A percentile compares a stretch with the other conserved stretches of the same genome.
Evolutionary conservation across 2,797 vertebrate genomes (phyloP).

Genomic region (Botia almorhae): DNA sequence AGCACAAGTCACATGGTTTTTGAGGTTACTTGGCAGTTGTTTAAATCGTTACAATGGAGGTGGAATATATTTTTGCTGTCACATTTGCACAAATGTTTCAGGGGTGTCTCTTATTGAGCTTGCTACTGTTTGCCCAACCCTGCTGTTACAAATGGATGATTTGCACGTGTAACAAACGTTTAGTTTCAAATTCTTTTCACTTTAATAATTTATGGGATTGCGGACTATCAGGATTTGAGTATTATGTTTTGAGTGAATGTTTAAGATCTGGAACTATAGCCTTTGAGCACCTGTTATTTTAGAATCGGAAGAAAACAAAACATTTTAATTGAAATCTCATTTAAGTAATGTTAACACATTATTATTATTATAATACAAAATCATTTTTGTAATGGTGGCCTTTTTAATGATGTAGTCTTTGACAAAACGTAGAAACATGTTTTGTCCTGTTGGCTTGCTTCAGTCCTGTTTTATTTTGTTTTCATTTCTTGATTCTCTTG

Average conservation of each 20-base stretch:
- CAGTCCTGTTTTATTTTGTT: background rate
- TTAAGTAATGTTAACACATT: background rate
- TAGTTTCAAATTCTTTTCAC: slow-evolving; percentile 58
- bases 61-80: slow-evolving; percentile 35
- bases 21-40: slow-evolving; percentile 46
- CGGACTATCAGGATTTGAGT: slow-evolving; percentile 46
- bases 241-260: slow-evolving; percentile 70
- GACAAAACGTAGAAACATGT: background rate
- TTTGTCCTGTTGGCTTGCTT: slow-evolving; percentile 22
- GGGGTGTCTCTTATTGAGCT: slow-evolving; percentile 37
- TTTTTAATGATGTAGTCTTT: slow-evolving; percentile 10
- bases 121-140: slow-evolving; percentile 67
- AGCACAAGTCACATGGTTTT: slow-evolving; percentile 17
- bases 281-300: slow-evolving; percentile 22
- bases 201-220: slow-evolving; percentile 15
- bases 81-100: slow-evolving; percentile 50
- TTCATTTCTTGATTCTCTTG: background rate
- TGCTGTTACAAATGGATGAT: slow-evolving; percentile 25
- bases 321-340: background rate
- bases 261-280: slow-evolving; percentile 51
- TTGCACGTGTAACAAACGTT: slow-evolving; percentile 61
- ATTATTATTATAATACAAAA: background rate
- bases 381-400: slow-evolving; percentile 15
- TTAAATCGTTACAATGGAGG: slow-evolving; percentile 27
- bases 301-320: background rate